Base-by-base conservation (phyloP, 2,113 vertebrate species). In the Eubucco bourcierii region DNA sequence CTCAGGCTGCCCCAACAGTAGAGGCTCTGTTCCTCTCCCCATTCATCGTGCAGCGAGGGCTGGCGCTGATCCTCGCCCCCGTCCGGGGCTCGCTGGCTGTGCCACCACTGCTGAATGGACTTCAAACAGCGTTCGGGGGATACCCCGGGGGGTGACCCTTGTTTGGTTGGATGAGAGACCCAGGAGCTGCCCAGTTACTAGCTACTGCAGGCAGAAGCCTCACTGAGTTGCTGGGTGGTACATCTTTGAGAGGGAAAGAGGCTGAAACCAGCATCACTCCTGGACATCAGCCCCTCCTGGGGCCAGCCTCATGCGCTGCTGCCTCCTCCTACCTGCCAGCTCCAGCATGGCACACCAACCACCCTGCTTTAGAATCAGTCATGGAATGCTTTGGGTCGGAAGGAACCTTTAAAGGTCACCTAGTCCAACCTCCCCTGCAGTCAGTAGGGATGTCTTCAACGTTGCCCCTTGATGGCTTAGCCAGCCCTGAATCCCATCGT, bases 181-280 rank as follows among this genome's bases (percentile, higher is more conserved):
- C n/a, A 8, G 0, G 1, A 64, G 31, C 55, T 1, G 1, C 13
- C 58, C 73, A 0, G 0, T 37, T n/a, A 12, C 12, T 50, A 44
- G 12, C 9, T 59, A 63, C 47, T 9, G 2, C 33, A 78, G 39
- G 15, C 39, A 81, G 53, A 72, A 71, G 50, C 33, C 11, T 19
- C 3, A 0, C 27, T 50, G 63, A 1, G 9, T 59, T 64, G 44
- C 77, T 8, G 5, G 41, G 8, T 1, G 8, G 25, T 55, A 58
- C 16, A 3, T 17, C 8, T 61, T 50, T 77, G 31, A 0, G 1
- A 59, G 65, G 41, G 37, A 61, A 82, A 47, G 39, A 61, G 58
- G 61, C 28, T 58, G 88, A 73, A 78, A 65, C 39, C 24, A 64
- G 19, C 53, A 29, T 29, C 55, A 39, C n/a, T 27, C 41, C n/a